A percentile compares a stretch with the other conserved stretches of the same genome.
Conservation (phyloP, 2,888 invertebrate species). For the Heteromurus nitidus region DNA sequence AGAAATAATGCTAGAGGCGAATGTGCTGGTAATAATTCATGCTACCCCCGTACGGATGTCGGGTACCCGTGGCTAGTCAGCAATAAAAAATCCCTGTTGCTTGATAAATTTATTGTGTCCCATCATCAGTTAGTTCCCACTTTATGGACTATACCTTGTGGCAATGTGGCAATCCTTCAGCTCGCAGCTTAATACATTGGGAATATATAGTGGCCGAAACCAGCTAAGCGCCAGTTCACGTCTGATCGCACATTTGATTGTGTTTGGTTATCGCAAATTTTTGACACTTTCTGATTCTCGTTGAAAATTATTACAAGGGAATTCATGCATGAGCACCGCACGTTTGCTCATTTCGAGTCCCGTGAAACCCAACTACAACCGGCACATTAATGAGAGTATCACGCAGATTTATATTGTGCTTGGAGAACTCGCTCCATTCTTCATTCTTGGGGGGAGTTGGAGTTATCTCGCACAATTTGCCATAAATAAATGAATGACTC, state of each 20-base stretch:
- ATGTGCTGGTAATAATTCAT: neutral
- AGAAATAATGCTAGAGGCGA: neutral
- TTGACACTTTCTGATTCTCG: conserved; percentile 51
- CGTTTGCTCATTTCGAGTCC: neutral
- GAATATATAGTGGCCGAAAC: too few relatives aligned
- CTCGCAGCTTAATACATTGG: too few relatives aligned
- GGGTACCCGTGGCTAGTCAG: neutral
- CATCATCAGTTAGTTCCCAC: too few relatives aligned
- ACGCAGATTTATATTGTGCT: conserved; percentile 51
- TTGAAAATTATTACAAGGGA: conserved; percentile 43
- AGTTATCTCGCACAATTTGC: conserved; percentile 64
- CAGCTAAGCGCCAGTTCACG: neutral
- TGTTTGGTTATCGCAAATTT: conserved; percentile 31
- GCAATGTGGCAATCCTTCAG: too few relatives aligned
- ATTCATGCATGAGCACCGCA: neutral
- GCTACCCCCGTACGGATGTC: neutral
- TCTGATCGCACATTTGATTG: conserved; percentile 40
- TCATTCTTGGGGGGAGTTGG: conserved; percentile 42
- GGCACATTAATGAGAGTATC: conserved; percentile 44
- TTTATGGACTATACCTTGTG: too few relatives aligned
- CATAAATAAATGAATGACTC: conserved; percentile 65
- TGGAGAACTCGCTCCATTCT: conserved; percentile 54
- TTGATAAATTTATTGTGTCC: conserved; percentile 40
- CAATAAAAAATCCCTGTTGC: conserved; percentile 45
- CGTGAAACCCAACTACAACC: conserved; percentile 15